phyloP scores from a whole-genome alignment of 2,888 invertebrate species.

The Ormyrus labotus region DNA sequence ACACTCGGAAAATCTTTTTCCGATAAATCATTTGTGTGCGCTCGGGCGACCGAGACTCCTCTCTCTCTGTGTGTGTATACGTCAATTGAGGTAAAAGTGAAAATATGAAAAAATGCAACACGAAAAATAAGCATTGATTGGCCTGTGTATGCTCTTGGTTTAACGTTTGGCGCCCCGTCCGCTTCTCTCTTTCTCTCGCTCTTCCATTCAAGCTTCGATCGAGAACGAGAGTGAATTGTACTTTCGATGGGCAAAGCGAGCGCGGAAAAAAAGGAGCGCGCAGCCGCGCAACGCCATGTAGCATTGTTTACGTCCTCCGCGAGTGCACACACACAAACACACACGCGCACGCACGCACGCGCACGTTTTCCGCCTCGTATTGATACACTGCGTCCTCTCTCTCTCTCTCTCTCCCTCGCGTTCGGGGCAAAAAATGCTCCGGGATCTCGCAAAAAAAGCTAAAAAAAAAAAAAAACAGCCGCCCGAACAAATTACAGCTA shows the following conservation, averaged over 20 bases:
- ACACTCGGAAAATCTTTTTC: constrained; percentile 53
- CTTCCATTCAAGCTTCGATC: constrained; percentile 59
- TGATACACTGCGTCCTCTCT: constrained; percentile 42
- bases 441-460: constrained; percentile 1
- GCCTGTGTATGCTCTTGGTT: constrained; percentile 36
- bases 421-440: constrained; percentile 23
- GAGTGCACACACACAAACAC: no score
- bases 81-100: constrained; percentile 57
- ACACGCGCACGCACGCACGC: no score
- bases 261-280: constrained; percentile 36
- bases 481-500: constrained; percentile 36
- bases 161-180: constrained; percentile 24
- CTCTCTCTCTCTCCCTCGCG: background rate
- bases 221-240: constrained; percentile 70
- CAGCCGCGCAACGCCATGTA: constrained; percentile 38
- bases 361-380: background rate
- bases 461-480: constrained; percentile 10
- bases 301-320: constrained; percentile 57
- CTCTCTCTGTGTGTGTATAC: background rate
- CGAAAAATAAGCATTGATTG: constrained; percentile 59
- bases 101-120: constrained; percentile 59
- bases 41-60: background rate
- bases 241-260: constrained; percentile 60
- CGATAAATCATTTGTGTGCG: constrained; percentile 53
- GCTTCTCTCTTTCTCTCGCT: background rate